These are phyloP conservation scores for Ophion ellenae DNA, from an alignment of 2,888 invertebrate genomes.

Conservation along the genomic window DNA sequence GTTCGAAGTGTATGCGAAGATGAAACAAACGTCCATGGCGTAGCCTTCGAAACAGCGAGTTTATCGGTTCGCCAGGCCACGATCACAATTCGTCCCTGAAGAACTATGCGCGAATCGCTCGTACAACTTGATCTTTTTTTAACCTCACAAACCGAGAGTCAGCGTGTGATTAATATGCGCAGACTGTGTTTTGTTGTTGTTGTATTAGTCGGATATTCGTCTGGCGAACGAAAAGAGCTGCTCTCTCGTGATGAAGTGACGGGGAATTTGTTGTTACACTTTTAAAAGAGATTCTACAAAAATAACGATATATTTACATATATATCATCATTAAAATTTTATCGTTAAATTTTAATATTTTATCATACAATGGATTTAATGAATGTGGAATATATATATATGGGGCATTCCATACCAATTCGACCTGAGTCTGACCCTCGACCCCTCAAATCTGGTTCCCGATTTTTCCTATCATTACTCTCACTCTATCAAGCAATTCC, in stretches of 20 bases:
- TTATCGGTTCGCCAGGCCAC: background rate
- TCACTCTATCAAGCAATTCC: too few species aligned
- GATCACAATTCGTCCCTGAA: background rate
- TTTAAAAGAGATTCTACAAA: background rate
- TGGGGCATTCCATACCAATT: too few species aligned
- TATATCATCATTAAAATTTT: slow-evolving; percentile 10
- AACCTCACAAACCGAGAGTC: background rate
- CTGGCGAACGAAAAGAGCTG: background rate
- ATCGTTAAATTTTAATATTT: slow-evolving; percentile 51
- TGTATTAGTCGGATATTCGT: background rate
- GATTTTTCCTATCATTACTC: too few species aligned
- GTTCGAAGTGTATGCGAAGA: background rate
- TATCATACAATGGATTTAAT: slow-evolving; percentile 13
- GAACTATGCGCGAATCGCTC: background rate
- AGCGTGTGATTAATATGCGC: background rate
- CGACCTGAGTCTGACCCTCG: too few species aligned
- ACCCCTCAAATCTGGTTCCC: too few species aligned
- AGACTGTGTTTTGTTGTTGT: background rate
- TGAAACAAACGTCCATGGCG: background rate
- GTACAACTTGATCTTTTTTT: background rate
- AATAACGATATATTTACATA: slow-evolving; percentile 3
- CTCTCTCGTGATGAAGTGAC: background rate
- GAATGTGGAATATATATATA: background rate
- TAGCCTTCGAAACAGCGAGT: background rate
- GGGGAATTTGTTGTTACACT: background rate